Evolutionary conservation across 2,888 invertebrate species (phyloP).

Genomic region (Liposcelis brunnea): DNA sequence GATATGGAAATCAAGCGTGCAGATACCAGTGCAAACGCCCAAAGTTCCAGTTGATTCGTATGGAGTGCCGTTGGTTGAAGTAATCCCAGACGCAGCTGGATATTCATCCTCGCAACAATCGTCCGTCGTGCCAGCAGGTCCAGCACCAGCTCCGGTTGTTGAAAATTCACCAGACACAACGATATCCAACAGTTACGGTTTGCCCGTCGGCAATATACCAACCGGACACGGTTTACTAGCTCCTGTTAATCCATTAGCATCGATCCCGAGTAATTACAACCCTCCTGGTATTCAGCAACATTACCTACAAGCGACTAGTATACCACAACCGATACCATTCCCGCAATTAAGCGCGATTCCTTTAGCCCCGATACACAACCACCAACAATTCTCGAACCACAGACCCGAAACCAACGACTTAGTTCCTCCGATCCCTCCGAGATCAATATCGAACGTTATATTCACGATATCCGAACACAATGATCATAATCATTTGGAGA

Average conservation of each 20-base stretch:
- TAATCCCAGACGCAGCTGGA: neutral
- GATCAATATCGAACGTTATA: neutral
- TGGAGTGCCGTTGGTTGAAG: neutral
- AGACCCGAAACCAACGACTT: neutral
- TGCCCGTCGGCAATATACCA: neutral
- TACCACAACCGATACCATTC: constrained; percentile 3
- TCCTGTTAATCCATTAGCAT: neutral
- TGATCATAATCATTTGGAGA: neutral
- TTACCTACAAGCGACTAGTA: too few species aligned
- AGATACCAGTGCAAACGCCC: neutral
- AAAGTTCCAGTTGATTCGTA: too few species aligned
- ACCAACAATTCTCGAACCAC: neutral
- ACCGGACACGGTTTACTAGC: neutral
- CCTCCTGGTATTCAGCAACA: too few species aligned
- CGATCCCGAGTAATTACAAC: too few species aligned
- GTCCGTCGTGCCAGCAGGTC: neutral
- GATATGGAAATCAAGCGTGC: neutral
- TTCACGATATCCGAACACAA: constrained; percentile 3
- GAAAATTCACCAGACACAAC: neutral
- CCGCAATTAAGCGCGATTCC: constrained; percentile 1
- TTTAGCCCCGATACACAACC: neutral
- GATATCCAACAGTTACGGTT: neutral
- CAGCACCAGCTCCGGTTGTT: neutral
- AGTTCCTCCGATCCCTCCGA: constrained; percentile 2
- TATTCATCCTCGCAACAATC: neutral